phyloP scores from a whole-genome alignment of 2,113 vertebrate genomes.

The Halichoeres trimaculatus region DNA sequence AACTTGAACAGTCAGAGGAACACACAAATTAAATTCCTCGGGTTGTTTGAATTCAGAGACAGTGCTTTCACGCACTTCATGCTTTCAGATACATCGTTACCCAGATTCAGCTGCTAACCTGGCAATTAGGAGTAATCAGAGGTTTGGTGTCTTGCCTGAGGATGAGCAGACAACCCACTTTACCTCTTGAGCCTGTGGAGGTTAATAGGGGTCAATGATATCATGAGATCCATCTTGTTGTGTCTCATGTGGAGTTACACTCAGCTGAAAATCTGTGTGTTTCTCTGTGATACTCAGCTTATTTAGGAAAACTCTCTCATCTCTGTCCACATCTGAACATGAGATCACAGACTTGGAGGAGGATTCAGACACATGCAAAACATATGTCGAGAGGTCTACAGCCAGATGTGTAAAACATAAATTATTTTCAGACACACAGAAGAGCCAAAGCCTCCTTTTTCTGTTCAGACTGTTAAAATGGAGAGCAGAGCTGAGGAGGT shows the following conservation, averaged over 20 bases:
- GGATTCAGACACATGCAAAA: neutral
- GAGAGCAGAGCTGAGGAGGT: slow-evolving; percentile 47
- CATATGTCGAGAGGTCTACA: neutral
- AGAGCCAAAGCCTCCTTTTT: neutral
- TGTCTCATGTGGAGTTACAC: neutral
- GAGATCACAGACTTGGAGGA: neutral
- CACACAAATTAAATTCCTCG: slow-evolving; percentile 4
- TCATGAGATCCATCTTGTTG: neutral
- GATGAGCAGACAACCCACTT: neutral
- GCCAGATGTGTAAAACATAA: neutral
- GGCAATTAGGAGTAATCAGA: neutral
- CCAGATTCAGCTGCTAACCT: neutral
- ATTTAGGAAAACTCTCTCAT: neutral
- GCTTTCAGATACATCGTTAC: neutral
- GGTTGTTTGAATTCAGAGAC: neutral
- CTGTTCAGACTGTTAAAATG: slow-evolving; percentile 47
- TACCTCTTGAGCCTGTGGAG: neutral
- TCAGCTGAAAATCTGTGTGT: too few relatives aligned
- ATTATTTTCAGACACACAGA: neutral
- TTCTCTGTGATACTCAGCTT: neutral
- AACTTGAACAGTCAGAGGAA: slow-evolving; percentile 37
- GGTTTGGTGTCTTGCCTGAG: neutral
- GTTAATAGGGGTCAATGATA: neutral
- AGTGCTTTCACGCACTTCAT: neutral
- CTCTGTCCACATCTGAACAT: neutral